phyloP scores from a whole-genome alignment of 2,113 vertebrate species.

The Pavo muticus region DNA sequence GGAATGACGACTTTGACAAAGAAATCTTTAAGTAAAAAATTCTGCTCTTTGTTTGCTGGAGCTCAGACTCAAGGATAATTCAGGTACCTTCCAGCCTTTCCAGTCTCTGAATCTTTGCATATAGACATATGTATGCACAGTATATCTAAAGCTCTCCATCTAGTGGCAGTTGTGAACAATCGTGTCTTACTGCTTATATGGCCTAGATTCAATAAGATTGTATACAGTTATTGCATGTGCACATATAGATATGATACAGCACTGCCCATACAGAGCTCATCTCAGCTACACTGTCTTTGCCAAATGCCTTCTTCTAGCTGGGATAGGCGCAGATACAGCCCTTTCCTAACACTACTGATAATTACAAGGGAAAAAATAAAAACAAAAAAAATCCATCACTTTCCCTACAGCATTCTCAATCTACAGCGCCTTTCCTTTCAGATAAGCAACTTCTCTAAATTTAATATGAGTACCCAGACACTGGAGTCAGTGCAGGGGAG shows the following conservation, averaged over 20 bases:
- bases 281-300: background rate
- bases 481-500: background rate
- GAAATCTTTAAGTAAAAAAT: background rate
- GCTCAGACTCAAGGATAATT: background rate
- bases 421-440: background rate
- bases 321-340: background rate
- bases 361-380: background rate
- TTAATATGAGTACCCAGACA: background rate
- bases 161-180: conserved; percentile 14
- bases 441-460: background rate
- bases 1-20: background rate
- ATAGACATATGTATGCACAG: background rate
- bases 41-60: background rate
- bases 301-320: background rate
- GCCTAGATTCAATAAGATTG: background rate
- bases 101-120: background rate
- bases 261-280: background rate
- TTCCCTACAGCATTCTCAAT: background rate
- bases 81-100: background rate
- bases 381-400: background rate
- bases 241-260: background rate
- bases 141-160: conserved; percentile 59
- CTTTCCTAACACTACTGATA: background rate
- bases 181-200: rapidly evolving
- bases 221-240: rapidly evolving